Evolutionary conservation across 2,797 vertebrate species (phyloP), one percentile per base, ranked within the genome.

Genomic region (Mycteria americana): DNA sequence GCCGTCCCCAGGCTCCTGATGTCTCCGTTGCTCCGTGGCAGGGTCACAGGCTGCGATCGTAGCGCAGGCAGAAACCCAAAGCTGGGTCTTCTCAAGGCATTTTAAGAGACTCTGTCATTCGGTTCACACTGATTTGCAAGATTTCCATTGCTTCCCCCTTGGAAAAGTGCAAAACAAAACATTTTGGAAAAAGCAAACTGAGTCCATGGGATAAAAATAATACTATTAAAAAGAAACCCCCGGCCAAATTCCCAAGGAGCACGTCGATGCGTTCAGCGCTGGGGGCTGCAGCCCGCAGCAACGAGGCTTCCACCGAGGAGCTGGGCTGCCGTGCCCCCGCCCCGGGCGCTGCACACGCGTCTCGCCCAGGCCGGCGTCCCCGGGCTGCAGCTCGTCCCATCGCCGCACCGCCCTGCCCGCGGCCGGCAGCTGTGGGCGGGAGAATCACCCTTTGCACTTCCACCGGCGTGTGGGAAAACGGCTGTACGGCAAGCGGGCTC

Each of bases 251-350:
- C 43, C 62, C 35, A 21, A 25, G 7, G 43, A n/a, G 35, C 35
- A n/a, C 0, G 1, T 30, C 1, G 1, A 30, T 21, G 9, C 1
- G 4, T 19, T 28, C 21, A 5, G 25, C 13, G 3, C 35, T 2
- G 24, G 69, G 76, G 46, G 27, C 31, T 78, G 39, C 9, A 22
- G 63, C 75, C 46, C 27, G 0, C 76, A 5, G 72, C 74, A 72
- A 67, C 75, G 41, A 35, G 11, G 13, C 75, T 74, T 75, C 84
- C 81, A 69, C 19, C 4, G 18, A 54, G 46, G 68, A 75, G 56
- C 31, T 5, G 54, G 69, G 23, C 16, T 80, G 54, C 53, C 73
- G 35, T 25, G 53, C 31, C 80, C 33, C 63, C 53, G 27, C 43
- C 41, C 84, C 31, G 41, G 63, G 30, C 59, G 18, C 78, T 28